Evolutionary conservation across 2,888 invertebrate genomes (phyloP).

Genomic region (Mesopsocus fuscifrons): DNA sequence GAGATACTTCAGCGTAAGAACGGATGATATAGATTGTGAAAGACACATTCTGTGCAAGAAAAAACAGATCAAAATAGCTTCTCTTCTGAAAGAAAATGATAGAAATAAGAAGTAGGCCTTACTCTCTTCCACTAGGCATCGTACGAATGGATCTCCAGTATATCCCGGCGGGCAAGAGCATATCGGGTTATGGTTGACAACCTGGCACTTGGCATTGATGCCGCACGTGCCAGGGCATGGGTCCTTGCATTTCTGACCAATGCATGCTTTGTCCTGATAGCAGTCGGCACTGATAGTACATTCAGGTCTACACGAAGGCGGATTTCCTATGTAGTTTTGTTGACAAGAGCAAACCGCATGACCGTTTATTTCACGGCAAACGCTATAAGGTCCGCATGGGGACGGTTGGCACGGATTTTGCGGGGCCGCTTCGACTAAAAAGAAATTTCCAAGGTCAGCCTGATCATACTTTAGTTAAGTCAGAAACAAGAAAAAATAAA

Average conservation of each 20-base stretch:
- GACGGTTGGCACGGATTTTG: conserved; percentile 44
- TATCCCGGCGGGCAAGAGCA: conserved; percentile 47
- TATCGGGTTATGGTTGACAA: conserved; percentile 57
- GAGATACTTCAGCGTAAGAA: background rate
- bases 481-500: background rate
- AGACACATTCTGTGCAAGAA: no score
- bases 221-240: conserved; percentile 61
- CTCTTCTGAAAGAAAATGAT: no score
- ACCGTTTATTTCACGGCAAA: conserved; percentile 38
- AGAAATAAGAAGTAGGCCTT: conserved; percentile 17
- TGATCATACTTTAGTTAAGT: background rate
- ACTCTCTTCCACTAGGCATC: conserved; percentile 29
- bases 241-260: conserved; percentile 54
- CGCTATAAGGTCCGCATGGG: conserved; percentile 60
- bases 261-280: conserved; percentile 47
- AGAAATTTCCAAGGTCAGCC: background rate
- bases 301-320: conserved; percentile 57
- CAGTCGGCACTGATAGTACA: conserved; percentile 61
- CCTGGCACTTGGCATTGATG: conserved; percentile 46
- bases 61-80: no score
- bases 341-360: conserved; percentile 58
- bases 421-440: conserved; percentile 14
- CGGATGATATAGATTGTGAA: background rate
- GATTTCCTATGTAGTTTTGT: conserved; percentile 45
- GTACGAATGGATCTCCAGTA: conserved; percentile 57